Conservation (phyloP, 1,140 invertebrate genomes). For the Lepidurus arcticus region DNA sequence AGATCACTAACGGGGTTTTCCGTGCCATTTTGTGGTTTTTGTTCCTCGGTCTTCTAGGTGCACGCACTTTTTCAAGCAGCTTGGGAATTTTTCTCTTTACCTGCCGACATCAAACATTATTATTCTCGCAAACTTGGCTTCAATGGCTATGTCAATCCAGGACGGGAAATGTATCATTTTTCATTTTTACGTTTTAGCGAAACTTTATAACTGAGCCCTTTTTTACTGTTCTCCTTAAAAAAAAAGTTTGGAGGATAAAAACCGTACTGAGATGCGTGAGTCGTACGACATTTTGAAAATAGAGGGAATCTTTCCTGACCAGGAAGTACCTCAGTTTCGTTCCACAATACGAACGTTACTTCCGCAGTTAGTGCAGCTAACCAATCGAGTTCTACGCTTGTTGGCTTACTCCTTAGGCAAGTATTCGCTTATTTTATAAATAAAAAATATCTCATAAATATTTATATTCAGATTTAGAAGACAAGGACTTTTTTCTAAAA, state of each 20-base stretch:
- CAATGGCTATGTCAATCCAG: slow-evolving; percentile 29
- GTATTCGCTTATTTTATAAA: not conserved
- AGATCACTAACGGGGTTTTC: not conserved
- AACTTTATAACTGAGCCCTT: not conserved
- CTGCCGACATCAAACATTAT: slow-evolving; percentile 5
- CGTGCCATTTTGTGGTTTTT: not conserved
- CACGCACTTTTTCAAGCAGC: slow-evolving; percentile 50
- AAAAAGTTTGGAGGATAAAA: slow-evolving; percentile 31
- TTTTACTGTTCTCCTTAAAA: not conserved
- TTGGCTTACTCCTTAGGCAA: slow-evolving; percentile 30
- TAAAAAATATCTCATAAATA: not conserved
- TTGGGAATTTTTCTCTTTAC: slow-evolving; percentile 12
- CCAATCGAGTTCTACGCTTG: slow-evolving; percentile 23
- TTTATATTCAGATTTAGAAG: slow-evolving; percentile 32
- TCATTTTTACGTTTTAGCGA: not conserved
- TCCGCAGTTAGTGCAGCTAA: slow-evolving; percentile 20
- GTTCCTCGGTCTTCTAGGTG: slow-evolving; percentile 47
- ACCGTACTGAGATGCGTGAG: slow-evolving; percentile 31
- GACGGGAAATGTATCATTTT: slow-evolving; percentile 38
- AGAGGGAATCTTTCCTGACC: slow-evolving; percentile 24
- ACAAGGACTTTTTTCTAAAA: slow-evolving; percentile 50
- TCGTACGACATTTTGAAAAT: slow-evolving; percentile 29
- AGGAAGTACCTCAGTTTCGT: slow-evolving; percentile 31
- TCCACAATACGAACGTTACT: slow-evolving; percentile 24
- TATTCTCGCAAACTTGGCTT: slow-evolving; percentile 20